phyloP scores from a whole-genome alignment of 1,140 invertebrate species.

The Xylocopa sonorina region DNA sequence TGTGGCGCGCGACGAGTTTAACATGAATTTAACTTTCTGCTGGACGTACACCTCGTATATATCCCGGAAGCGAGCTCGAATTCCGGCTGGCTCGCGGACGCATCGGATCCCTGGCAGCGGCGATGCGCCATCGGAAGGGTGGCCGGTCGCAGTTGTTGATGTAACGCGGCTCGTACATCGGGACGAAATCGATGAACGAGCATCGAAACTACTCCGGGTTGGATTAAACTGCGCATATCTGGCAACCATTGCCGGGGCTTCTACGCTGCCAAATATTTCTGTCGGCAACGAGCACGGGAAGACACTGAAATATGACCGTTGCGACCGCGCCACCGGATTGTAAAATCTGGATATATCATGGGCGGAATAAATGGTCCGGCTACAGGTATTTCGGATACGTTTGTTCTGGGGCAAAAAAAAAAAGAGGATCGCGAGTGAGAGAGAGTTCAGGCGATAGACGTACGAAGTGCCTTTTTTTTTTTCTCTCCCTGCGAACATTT shows the following conservation, averaged over 20 bases:
- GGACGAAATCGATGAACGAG: constrained; percentile 41
- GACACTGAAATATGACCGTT: constrained; percentile 61
- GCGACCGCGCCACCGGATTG: constrained; percentile 35
- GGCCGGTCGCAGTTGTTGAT: not conserved
- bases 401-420: not conserved
- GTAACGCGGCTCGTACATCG: constrained; percentile 25
- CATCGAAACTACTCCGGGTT: constrained; percentile 21
- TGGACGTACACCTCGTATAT: no score
- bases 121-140: not conserved
- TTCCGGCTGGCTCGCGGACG: not conserved
- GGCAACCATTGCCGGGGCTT: constrained; percentile 49
- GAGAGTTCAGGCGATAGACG: not conserved
- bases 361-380: constrained; percentile 17
- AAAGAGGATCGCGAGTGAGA: not conserved
- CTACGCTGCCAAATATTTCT: constrained; percentile 52
- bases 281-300: constrained; percentile 40
- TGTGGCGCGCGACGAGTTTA: not conserved
- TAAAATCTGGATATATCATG: constrained; percentile 58
- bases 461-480: not conserved
- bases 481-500: no score
- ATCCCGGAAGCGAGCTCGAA: no score
- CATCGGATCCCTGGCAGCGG: not conserved
- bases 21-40: not conserved
- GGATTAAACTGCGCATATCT: constrained; percentile 59
- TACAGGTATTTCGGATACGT: constrained; percentile 20